These are phyloP conservation scores for Drosophila antonietae DNA, from an alignment of 2,888 invertebrate species.

Conservation along the genomic window DNA sequence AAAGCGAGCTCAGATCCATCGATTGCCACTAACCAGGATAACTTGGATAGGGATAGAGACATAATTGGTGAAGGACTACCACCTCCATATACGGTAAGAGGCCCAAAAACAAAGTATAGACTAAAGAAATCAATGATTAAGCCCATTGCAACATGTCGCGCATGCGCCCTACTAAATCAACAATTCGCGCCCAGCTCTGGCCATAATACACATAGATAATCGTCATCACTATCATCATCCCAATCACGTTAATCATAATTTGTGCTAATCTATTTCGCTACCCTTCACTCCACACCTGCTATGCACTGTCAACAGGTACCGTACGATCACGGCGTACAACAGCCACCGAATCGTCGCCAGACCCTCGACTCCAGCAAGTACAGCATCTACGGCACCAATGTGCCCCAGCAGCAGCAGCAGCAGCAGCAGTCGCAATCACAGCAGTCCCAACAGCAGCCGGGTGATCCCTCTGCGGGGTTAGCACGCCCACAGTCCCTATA, in stretches of 20 bases:
- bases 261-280: constrained; percentile 66
- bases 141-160: constrained; percentile 31
- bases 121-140: background rate
- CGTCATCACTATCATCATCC: background rate
- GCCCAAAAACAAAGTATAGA: constrained; percentile 67
- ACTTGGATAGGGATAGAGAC: constrained; percentile 89
- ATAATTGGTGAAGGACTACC: constrained; percentile 88
- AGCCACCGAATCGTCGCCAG: constrained; percentile 82
- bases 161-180: constrained; percentile 62
- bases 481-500: constrained; percentile 85
- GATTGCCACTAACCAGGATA: constrained; percentile 96
- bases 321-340: constrained; percentile 83
- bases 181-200: constrained; percentile 26
- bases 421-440: constrained; percentile 13
- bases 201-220: constrained; percentile 4
- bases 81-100: constrained; percentile 93
- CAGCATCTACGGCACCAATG: constrained; percentile 79
- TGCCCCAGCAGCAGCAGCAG: constrained; percentile 55
- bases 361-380: constrained; percentile 82
- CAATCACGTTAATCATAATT: constrained; percentile 20
- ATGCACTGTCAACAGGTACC: constrained; percentile 79
- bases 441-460: constrained; percentile 65
- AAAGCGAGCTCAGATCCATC: constrained; percentile 97
- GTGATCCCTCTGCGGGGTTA: constrained; percentile 81
- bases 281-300: constrained; percentile 42